Evolutionary conservation across 2,797 vertebrate species (phyloP), one percentile per base, ranked within the genome.

Genomic region (Tragelaphus eurycerus): DNA sequence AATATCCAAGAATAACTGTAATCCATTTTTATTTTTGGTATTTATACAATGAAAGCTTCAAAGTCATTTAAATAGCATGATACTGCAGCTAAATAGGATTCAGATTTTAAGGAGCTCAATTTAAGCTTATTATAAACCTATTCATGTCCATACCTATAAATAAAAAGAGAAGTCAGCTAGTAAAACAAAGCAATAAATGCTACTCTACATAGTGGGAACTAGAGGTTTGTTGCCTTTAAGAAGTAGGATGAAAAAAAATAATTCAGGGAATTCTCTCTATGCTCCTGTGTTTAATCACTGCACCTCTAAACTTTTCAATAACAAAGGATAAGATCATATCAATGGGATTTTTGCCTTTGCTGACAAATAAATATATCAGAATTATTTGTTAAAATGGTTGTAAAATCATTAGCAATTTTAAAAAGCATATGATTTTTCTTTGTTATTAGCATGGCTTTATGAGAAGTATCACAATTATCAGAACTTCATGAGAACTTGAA

Each of bases 281-380:
- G 15, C 48, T 78, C 7, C 82, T 78, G 4, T 57, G 19, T 60
- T 96, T 83, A 91, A 93, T 89, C 11, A 15, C 12, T 16, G 76
- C 7, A 84, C 7, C 90, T 92, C 21, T 38, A 84, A 91, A 31
- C 46, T 67, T 94, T 93, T 86, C 38, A 57, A 0, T 90, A 67
- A 76, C 60, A 95, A 97, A 95, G 89, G 38, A 64, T 78, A 12
- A 9, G 31, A 83, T 60, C 64, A 96, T 74, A 76, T 83, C 17
- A 91, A 52, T 59, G 19, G 4, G 21, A 57, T 43, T 86, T 90
- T 93, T 93, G 31, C 57, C 12, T 67, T 96, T 23, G 78, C 23
- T 79, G 52, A 93, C 38, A 94, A 90, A 81, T 79, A 55, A 7
- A 85, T 87, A 54, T 8, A 86, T 76, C 50, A 54, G 7, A 14